Evolutionary conservation across 2,113 vertebrate genomes (phyloP).

Genomic region (Bungarus multicinctus): DNA sequence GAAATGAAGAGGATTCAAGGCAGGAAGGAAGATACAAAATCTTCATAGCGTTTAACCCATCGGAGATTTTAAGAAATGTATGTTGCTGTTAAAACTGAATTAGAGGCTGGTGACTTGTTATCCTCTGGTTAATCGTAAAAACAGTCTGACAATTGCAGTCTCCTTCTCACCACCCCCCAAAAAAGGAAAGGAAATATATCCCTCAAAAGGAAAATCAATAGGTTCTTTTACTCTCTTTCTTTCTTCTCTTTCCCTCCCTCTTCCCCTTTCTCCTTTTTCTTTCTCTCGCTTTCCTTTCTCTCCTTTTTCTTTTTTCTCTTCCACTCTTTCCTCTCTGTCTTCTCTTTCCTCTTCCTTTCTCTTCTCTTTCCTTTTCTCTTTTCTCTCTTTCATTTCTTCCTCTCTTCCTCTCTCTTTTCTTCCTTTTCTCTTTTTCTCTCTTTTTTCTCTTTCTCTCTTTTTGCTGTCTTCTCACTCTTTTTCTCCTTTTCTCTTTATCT

Average conservation of each 20-base stretch:
- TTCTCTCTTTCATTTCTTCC: too few species aligned
- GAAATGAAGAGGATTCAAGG: constrained; percentile 48
- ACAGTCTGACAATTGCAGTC: constrained; percentile 37
- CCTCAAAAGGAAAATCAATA: constrained; percentile 12
- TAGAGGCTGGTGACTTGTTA: neutral
- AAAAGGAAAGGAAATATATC: neutral
- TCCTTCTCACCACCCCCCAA: rapidly evolving
- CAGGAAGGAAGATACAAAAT: constrained; percentile 67
- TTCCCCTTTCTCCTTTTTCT: neutral
- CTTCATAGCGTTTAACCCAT: constrained; percentile 64
- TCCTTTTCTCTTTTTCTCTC: neutral
- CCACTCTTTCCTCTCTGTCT: neutral
- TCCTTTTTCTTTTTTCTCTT: too few species aligned
- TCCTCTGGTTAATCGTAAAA: constrained; percentile 43
- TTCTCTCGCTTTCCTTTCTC: neutral
- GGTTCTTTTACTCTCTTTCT: neutral
- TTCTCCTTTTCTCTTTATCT: too few species aligned
- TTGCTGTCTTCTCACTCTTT: neutral
- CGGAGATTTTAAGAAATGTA: constrained; percentile 38
- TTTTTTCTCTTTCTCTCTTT: too few species aligned
- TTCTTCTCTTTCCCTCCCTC: neutral
- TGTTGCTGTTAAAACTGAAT: constrained; percentile 37
- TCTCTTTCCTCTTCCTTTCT: neutral
- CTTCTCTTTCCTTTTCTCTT: too few species aligned
- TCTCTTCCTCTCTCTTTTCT: neutral